These are phyloP conservation scores for Carcharodon carcharias DNA, from an alignment of 2,797 vertebrate species.

Conservation along the genomic window DNA sequence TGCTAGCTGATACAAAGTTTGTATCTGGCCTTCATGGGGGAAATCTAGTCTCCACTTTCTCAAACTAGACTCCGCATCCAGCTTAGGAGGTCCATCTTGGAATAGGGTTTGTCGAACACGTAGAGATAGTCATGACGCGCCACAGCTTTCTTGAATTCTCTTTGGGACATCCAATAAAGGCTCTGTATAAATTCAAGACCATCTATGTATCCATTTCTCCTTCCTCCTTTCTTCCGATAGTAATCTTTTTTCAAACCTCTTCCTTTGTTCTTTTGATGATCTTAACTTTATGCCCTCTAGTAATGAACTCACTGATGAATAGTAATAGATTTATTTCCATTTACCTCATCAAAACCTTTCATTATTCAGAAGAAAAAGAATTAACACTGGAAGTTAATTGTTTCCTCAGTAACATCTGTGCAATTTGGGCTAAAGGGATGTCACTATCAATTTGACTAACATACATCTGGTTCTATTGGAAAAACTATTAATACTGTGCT, in stretches of 20 bases:
- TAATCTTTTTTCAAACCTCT: too few relatives aligned
- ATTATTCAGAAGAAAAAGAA: background rate
- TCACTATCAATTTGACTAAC: background rate
- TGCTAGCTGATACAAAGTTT: background rate
- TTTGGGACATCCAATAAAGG: background rate
- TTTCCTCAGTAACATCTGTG: background rate
- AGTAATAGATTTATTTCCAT: background rate
- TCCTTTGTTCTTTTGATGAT: too few relatives aligned
- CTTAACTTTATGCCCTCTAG: background rate
- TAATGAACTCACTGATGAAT: background rate
- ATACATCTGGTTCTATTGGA: background rate
- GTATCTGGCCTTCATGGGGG: background rate
- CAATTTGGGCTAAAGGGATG: background rate
- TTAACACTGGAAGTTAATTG: background rate
- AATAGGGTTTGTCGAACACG: background rate
- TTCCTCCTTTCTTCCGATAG: too few relatives aligned
- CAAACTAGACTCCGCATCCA: background rate
- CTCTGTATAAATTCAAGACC: too few relatives aligned
- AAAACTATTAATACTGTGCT: slow-evolving; percentile 14
- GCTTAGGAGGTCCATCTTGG: background rate
- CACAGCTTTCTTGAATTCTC: background rate
- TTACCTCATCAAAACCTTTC: background rate
- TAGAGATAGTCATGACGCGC: background rate
- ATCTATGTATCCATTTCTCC: too few relatives aligned
- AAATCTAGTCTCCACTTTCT: background rate